A percentile compares a stretch with the other conserved stretches of the same genome.
These are phyloP conservation scores for Muscidifurax raptorellus DNA, from an alignment of 1,140 invertebrate species.

Conservation along the genomic window DNA sequence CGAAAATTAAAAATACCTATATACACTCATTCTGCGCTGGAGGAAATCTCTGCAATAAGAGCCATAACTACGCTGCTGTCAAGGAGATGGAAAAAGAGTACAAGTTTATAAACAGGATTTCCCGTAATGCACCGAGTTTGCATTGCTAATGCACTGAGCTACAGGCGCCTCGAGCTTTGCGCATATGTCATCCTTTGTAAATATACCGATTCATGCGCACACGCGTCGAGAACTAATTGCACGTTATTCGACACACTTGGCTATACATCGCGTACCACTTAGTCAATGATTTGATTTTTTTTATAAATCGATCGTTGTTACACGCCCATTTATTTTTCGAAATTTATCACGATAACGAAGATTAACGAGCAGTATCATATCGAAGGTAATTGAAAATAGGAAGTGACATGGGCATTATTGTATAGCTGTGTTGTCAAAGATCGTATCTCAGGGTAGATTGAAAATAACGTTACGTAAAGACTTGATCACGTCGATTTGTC, in stretches of 20 bases:
- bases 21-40: neutral
- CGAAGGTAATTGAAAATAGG: no score
- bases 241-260: neutral
- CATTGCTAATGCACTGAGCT: neutral
- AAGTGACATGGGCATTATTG: no score
- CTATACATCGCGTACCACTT: neutral
- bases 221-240: neutral
- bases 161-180: neutral
- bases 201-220: neutral
- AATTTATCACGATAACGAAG: neutral
- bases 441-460: no score
- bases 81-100: neutral
- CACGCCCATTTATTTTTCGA: no score
- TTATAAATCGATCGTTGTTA: neutral
- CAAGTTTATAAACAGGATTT: constrained; percentile 24
- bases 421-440: no score
- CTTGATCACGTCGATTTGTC: no score
- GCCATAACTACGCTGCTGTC: neutral
- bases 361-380: neutral
- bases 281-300: neutral
- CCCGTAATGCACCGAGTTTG: neutral
- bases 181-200: neutral
- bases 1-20: neutral
- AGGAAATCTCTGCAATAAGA: neutral
- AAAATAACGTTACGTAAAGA: no score